Evolutionary conservation across 1,140 invertebrate genomes (phyloP).

Genomic region (Diorhabda sublineata): DNA sequence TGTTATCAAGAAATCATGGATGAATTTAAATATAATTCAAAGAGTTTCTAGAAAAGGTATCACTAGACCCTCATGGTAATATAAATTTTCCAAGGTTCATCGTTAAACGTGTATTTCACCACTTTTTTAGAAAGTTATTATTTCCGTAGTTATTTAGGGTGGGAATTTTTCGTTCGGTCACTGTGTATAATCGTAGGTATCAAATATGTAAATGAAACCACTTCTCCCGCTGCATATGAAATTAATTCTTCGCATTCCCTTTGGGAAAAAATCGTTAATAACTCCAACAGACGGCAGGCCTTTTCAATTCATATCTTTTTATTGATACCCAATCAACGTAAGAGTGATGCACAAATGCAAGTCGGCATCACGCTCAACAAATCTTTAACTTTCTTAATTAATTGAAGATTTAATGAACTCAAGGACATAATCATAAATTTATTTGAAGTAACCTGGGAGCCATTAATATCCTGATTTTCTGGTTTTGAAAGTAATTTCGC

Average conservation of each 20-base stretch:
- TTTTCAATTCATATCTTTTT: constrained; percentile 11
- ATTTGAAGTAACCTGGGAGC: neutral
- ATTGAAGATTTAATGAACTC: constrained; percentile 28
- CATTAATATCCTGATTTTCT: neutral
- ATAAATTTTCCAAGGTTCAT: too few relatives aligned
- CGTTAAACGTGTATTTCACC: too few relatives aligned
- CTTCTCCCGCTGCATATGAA: constrained; percentile 3
- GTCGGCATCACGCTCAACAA: constrained; percentile 8
- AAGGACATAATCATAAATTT: neutral
- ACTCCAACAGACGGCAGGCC: neutral
- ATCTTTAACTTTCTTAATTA: constrained; percentile 21
- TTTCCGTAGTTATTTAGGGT: too few relatives aligned
- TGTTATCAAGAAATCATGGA: too few relatives aligned
- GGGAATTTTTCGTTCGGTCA: too few relatives aligned
- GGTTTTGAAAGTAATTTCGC: neutral
- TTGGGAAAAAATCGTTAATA: constrained; percentile 11
- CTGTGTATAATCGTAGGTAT: neutral
- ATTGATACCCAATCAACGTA: constrained; percentile 9
- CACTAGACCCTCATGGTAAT: too few relatives aligned
- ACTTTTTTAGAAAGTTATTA: too few relatives aligned
- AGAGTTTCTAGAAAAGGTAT: too few relatives aligned
- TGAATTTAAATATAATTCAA: too few relatives aligned
- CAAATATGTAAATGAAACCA: constrained; percentile 14
- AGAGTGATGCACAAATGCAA: constrained; percentile 8
- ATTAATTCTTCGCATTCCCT: constrained; percentile 6